Evolutionary conservation across 1,140 invertebrate species (phyloP).

Genomic region (Papilio helenus): DNA sequence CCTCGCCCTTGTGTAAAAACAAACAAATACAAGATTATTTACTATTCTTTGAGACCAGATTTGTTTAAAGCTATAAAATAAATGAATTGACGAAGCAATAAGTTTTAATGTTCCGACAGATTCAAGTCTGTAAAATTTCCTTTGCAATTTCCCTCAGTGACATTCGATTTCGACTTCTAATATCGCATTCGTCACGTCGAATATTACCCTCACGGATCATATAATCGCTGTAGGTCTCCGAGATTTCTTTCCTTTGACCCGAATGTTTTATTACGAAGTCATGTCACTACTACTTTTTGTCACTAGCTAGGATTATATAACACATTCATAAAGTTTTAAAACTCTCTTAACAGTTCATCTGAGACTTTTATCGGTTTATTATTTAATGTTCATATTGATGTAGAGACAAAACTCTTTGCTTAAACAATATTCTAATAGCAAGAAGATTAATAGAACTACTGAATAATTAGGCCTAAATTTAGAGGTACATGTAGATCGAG

Average conservation of each 20-base stretch:
- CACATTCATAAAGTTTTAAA: not conserved
- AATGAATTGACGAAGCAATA: slow-evolving; percentile 3
- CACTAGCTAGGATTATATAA: not conserved
- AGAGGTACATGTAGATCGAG: not conserved
- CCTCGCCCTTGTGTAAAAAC: not conserved
- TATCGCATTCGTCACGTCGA: slow-evolving; percentile 32
- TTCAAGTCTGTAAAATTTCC: slow-evolving; percentile 32
- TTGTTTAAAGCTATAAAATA: not conserved
- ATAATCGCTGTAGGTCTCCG: slow-evolving; percentile 20
- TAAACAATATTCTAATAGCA: not conserved
- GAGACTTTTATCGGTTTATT: not conserved
- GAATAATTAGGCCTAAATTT: slow-evolving; percentile 31
- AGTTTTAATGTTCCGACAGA: slow-evolving; percentile 7
- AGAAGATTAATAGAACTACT: not conserved
- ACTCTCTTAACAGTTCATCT: not conserved
- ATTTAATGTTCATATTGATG: not conserved
- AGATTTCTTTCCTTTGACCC: slow-evolving; percentile 26
- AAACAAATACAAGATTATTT: not conserved
- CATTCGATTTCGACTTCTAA: slow-evolving; percentile 37
- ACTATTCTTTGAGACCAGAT: not conserved
- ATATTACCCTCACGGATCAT: slow-evolving; percentile 27
- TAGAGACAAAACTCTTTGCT: not conserved
- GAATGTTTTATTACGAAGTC: slow-evolving; percentile 11
- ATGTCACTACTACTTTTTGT: slow-evolving; percentile 6
- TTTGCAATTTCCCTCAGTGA: slow-evolving; percentile 36